Evolutionary conservation across 37 sponge, comb jelly and placozoan species (phyloP), one percentile per base, ranked within the genome.

Genomic region (Trichoplax adhaerens): DNA sequence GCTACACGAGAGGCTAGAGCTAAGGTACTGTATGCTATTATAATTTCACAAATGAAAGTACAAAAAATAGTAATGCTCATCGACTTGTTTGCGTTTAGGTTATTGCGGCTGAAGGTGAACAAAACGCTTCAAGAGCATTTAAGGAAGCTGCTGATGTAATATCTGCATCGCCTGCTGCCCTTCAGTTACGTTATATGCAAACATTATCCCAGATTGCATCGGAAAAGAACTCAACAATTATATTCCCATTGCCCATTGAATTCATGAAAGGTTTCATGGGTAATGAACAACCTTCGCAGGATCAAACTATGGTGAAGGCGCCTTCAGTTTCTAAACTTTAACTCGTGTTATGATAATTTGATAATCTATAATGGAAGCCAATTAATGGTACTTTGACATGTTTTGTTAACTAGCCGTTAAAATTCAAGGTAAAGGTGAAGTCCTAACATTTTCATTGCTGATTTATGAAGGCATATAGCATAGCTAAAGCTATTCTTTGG

Each of bases 181-280:
- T 97, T 68, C 93, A 97, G 83, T 88, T 97, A 50, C 76, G 99
- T 53, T 97, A 97, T 80, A 87, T 97, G 51, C 99, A 97, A 78
- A 92, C 99, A 4, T 84, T 97, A 52, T 82, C 72, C 69, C 66
- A 77, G 68, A 91, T 97, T 66, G 93, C 93, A 52, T 87, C 88
- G 4, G 99, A 97, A 78, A 81, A 76, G 67, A 82, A 86, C 66
- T 93, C 99, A 7, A 93, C 94, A 65, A 86, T 97, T n/a, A 69
- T 97, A 62, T 97, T 97, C 77, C 99, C 99, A 29, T 82, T 97
- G 53, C 99, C 99, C 56, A 86, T 97, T 60, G 85, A 92, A 65
- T 70, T 88, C 73, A 71, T 97, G 83, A 79, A 82, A 29, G 84
- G 84, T 29, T 29, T 29, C 29, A 29, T 29, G 29, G 29, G 29